Evolutionary conservation across 1,140 invertebrate species (phyloP), one percentile per base, ranked within the genome.

Genomic region (Leptopilina boulardi): DNA sequence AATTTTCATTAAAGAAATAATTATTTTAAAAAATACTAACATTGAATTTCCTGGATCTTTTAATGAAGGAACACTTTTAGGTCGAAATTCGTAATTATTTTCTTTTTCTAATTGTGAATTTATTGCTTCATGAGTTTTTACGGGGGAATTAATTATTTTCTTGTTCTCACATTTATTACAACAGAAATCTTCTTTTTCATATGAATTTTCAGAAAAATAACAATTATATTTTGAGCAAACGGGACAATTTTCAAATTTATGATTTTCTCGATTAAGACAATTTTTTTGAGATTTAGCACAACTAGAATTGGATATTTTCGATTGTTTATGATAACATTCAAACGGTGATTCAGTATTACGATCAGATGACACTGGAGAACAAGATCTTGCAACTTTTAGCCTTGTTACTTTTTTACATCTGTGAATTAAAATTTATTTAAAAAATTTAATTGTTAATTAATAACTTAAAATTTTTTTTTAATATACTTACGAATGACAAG

Each of bases 151-250:
- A 47, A 54, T 79, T 1, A 66, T 74, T 70, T 72, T 77, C 10
- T 34, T 56, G 18, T n/a, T 41, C 38, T 19, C 15, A 72, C 71
- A 15, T 59, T 21, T 59, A 26, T n/a, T 21, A 10, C 34, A 34
- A 5, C 34, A 59, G 23, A 10, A 38, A 13, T 74, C 18, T 15
- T 30, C 44, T 70, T 26, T 75, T 81, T 71, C 41, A 18, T n/a
- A 1, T 9, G 13, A 18, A 0, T 77, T 21, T 21, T 77, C 75
- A 3, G 83, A 81, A 80, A 91, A 90, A 26, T 89, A 89, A 77
- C 84, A 87, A 42, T 85, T 84, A 51, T 91, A 91, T 56, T 86
- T 89, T 0, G 82, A 85, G 71, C 90, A 91, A 74, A 91, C 86
- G 5, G 86, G 83, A 72, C 90, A 91, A 41, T 82, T 85, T 9